These are phyloP conservation scores for Dasypus novemcinctus DNA, from an alignment of 2,113 vertebrate genomes.

Conservation along the genomic window DNA sequence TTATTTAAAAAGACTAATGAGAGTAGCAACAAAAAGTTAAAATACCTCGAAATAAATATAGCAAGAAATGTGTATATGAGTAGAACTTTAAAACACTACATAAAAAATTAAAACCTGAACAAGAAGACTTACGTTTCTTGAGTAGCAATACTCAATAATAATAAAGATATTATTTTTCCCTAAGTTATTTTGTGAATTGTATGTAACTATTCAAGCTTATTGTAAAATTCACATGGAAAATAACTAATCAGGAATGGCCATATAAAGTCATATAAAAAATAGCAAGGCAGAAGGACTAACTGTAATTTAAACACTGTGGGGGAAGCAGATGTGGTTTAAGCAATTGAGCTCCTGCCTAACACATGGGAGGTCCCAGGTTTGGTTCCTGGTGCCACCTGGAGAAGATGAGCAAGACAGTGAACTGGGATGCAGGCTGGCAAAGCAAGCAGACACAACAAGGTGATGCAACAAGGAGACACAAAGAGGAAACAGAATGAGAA, in stretches of 20 bases:
- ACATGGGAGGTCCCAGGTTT: too few relatives aligned
- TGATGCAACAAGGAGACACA: too few relatives aligned
- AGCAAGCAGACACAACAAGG: too few relatives aligned
- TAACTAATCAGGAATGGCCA: neutral
- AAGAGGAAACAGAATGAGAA: too few relatives aligned
- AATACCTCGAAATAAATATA: neutral
- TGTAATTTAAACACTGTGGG: neutral
- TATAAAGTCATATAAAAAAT: neutral
- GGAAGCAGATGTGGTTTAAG: too few relatives aligned
- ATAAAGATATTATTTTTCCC: neutral
- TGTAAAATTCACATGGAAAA: conserved; percentile 27
- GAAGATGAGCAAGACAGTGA: too few relatives aligned
- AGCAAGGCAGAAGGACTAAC: neutral
- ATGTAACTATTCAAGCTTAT: neutral
- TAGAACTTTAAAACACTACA: neutral
- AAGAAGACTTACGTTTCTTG: neutral
- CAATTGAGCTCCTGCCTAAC: too few relatives aligned
- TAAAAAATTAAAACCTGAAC: neutral
- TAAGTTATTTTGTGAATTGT: conserved; percentile 7
- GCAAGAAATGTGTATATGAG: neutral
- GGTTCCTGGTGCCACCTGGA: too few relatives aligned
- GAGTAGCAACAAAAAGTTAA: neutral
- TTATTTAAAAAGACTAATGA: conserved; percentile 24
- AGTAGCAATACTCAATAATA: conserved; percentile 24
- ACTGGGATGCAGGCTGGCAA: too few relatives aligned